Conservation (phyloP, 2,888 invertebrate species). For the Rutpela maculata region DNA sequence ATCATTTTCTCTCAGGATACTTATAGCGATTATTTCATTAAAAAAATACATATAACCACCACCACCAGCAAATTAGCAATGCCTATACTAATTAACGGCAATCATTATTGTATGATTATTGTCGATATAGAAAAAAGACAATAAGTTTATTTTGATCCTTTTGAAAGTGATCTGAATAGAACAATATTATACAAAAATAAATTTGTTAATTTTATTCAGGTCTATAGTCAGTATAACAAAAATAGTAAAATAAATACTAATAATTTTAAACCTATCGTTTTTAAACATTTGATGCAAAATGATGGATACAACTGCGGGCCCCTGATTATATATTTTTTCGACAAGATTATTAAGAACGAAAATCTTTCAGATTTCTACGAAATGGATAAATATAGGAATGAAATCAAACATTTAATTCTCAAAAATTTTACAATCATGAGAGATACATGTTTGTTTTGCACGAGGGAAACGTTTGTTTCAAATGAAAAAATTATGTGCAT, state of each 20-base stretch:
- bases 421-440: neutral
- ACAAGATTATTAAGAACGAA: neutral
- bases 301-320: conserved; percentile 22
- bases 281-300: conserved; percentile 11
- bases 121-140: conserved; percentile 22
- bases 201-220: neutral
- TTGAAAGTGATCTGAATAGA: conserved; percentile 8
- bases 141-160: conserved; percentile 16
- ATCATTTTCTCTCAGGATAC: conserved; percentile 8
- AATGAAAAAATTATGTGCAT: neutral
- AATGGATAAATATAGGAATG: neutral
- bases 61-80: conserved; percentile 23
- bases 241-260: neutral
- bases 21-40: neutral
- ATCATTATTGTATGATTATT: conserved; percentile 30
- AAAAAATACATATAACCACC: neutral
- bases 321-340: neutral
- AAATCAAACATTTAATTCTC: neutral
- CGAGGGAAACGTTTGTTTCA: neutral
- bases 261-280: conserved; percentile 3
- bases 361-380: neutral
- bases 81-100: conserved; percentile 21
- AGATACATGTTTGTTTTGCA: neutral
- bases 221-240: neutral
- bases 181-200: conserved; percentile 20